Evolutionary conservation across 2,797 vertebrate species (phyloP).

Genomic region (Parauchenoglanis punctatus): DNA sequence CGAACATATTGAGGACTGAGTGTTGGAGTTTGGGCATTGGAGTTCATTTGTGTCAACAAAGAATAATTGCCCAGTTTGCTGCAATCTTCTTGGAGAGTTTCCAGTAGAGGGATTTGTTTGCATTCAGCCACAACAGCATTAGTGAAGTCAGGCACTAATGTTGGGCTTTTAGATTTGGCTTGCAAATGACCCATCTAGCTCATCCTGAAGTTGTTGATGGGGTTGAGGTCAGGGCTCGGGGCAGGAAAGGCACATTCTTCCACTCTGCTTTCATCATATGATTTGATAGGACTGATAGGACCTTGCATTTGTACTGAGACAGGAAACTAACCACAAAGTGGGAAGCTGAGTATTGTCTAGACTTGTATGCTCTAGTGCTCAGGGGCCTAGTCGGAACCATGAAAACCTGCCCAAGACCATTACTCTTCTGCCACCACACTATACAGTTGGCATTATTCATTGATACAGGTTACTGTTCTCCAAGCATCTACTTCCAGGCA

Average conservation of each 20-base stretch:
- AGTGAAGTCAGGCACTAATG: conserved; percentile 6
- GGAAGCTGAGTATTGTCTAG: conserved; percentile 1
- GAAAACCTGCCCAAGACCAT: conserved; percentile 5
- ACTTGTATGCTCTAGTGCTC: background rate
- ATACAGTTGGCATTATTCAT: background rate
- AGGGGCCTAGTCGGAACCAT: background rate
- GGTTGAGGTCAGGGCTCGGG: conserved; percentile 22
- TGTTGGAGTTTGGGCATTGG: no score
- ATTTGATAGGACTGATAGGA: background rate
- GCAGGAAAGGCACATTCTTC: background rate
- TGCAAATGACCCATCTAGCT: conserved; percentile 22
- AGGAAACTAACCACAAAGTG: background rate
- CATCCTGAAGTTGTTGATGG: conserved; percentile 2
- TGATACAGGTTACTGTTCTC: conserved; percentile 3
- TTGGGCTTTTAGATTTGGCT: conserved; percentile 12
- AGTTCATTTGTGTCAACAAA: background rate
- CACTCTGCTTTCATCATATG: background rate
- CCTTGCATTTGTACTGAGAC: background rate
- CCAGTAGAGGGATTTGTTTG: background rate
- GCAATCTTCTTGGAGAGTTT: background rate
- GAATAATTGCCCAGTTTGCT: background rate
- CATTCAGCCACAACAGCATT: conserved; percentile 28
- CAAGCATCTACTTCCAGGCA: conserved; percentile 6
- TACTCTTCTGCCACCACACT: background rate
- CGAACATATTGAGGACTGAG: background rate